Evolutionary conservation across 2,888 invertebrate species (phyloP).

Genomic region (Luperina nickerlii): DNA sequence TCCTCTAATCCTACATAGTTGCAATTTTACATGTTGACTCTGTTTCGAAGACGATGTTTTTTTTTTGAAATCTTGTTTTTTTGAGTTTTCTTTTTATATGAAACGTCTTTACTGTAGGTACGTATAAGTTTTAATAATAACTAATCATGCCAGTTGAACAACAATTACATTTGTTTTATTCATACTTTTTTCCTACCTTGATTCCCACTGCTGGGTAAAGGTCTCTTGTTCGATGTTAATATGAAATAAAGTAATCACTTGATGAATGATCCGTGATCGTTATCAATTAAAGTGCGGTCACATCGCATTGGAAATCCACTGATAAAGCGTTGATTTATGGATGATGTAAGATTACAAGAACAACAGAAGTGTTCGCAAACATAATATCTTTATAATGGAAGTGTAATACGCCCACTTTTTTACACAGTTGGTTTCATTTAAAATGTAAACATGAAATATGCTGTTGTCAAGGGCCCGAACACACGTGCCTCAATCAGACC

Average conservation of each 20-base stretch:
- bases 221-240: background rate
- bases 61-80: background rate
- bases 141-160: background rate
- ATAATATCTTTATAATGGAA: background rate
- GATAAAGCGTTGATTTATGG: slow-evolving; percentile 31
- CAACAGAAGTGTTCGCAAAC: slow-evolving; percentile 1
- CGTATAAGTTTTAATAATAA: background rate
- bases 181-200: too few species aligned
- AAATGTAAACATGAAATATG: background rate
- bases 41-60: background rate
- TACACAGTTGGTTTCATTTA: background rate
- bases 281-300: background rate
- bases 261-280: background rate
- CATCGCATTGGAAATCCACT: background rate
- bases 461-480: background rate
- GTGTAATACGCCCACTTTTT: background rate
- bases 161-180: background rate
- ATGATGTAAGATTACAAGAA: slow-evolving; percentile 2
- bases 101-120: background rate
- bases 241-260: slow-evolving; percentile 2
- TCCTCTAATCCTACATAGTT: too few species aligned
- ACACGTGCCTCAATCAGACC: background rate
- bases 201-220: too few species aligned
- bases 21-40: background rate
- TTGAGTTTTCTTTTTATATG: background rate